These are phyloP conservation scores for Pangasianodon hypophthalmus DNA, from an alignment of 2,113 vertebrate species.

Conservation along the genomic window DNA sequence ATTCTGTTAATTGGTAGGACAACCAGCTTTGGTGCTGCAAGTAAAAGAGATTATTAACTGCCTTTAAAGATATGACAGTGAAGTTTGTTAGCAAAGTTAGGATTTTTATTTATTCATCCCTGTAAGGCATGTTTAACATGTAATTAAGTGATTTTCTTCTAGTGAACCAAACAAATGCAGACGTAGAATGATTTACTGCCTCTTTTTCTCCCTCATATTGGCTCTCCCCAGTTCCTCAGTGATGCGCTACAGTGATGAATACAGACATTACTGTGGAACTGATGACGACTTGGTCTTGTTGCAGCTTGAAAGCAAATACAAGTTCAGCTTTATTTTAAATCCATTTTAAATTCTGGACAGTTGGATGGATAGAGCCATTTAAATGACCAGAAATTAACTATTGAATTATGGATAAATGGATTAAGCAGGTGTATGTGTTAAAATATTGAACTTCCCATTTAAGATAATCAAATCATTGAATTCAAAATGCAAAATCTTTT, in stretches of 20 bases:
- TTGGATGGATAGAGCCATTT: background rate
- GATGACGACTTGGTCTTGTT: background rate
- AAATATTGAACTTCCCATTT: background rate
- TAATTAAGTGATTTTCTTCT: background rate
- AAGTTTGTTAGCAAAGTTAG: background rate
- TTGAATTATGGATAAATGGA: background rate
- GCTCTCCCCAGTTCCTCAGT: background rate
- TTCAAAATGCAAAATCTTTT: background rate
- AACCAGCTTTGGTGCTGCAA: background rate
- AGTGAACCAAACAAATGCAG: background rate
- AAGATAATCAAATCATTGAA: background rate
- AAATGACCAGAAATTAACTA: background rate
- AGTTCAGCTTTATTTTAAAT: constrained; percentile 1
- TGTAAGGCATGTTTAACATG: background rate
- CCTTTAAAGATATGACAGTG: background rate
- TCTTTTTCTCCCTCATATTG: background rate
- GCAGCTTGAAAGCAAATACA: background rate
- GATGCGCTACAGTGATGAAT: background rate
- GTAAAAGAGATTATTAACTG: background rate
- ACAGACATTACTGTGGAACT: background rate
- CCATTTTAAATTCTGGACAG: background rate
- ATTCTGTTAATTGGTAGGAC: background rate
- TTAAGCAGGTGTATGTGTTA: background rate
- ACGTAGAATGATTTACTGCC: background rate
- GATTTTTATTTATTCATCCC: constrained; percentile 1